These are phyloP conservation scores for Caenorhabditis briggsae DNA, from an alignment of 1,140 invertebrate species.

Conservation along the genomic window DNA sequence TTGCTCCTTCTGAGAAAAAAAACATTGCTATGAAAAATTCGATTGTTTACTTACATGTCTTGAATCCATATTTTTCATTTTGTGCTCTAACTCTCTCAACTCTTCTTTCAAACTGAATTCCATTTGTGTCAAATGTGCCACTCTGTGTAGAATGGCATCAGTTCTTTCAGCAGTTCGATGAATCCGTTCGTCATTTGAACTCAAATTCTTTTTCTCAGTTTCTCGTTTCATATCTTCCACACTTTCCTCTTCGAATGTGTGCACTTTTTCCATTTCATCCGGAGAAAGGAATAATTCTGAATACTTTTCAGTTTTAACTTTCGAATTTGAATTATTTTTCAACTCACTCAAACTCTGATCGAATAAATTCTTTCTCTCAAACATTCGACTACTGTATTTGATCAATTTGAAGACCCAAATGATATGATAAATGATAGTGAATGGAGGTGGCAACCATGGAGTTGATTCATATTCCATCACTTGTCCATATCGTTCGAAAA, in stretches of 20 bases:
- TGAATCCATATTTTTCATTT: conserved; percentile 42
- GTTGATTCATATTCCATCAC: conserved; percentile 98
- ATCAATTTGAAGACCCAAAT: conserved; percentile 86
- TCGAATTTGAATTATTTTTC: neutral
- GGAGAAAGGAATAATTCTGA: conserved; percentile 89
- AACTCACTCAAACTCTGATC: conserved; percentile 58
- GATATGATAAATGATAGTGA: conserved; percentile 91
- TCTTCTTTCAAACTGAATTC: conserved; percentile 42
- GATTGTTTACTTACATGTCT: conserved; percentile 1
- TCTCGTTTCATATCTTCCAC: conserved; percentile 82
- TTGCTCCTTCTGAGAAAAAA: conserved; percentile 37
- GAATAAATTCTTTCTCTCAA: conserved; percentile 57
- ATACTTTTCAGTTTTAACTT: neutral
- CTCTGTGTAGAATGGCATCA: conserved; percentile 48
- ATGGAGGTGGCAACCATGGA: conserved; percentile 91
- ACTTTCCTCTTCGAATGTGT: conserved; percentile 97
- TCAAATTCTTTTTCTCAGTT: conserved; percentile 68
- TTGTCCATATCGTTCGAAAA: conserved; percentile 96
- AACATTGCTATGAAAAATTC: neutral
- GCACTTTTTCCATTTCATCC: conserved; percentile 90
- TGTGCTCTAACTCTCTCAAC: conserved; percentile 41
- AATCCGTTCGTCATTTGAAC: conserved; percentile 70
- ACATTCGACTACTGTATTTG: conserved; percentile 77
- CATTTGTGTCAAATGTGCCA: conserved; percentile 12
- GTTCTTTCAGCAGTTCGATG: conserved; percentile 66